A percentile compares a stretch with the other conserved stretches of the same genome.
Conservation (phyloP, 2,113 vertebrate genomes). For the Naja naja region DNA sequence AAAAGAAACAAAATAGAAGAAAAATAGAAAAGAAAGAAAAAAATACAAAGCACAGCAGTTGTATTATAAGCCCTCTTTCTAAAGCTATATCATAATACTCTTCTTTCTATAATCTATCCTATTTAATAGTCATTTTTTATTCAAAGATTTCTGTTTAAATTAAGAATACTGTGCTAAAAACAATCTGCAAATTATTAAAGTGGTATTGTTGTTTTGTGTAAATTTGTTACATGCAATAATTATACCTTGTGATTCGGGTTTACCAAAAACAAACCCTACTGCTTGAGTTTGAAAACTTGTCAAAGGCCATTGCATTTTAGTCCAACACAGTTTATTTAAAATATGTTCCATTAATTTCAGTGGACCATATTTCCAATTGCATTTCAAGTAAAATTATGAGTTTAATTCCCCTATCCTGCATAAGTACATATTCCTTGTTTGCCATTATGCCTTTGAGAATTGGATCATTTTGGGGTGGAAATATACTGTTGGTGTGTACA, state of each 20-base stretch:
- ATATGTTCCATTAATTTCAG: background rate
- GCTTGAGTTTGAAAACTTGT: background rate
- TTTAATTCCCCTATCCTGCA: background rate
- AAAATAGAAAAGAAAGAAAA: too few relatives aligned
- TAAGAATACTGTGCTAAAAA: rapidly evolving
- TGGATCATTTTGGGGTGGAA: background rate
- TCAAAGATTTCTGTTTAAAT: background rate
- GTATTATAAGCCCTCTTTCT: too few relatives aligned
- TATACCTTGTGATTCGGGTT: background rate
- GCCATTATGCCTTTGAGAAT: background rate
- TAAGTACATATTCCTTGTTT: background rate
- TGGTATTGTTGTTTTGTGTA: background rate
- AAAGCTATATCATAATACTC: too few relatives aligned
- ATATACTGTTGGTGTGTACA: background rate
- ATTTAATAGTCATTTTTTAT: too few relatives aligned
- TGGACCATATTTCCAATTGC: background rate
- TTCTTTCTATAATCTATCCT: too few relatives aligned
- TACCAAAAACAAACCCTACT: background rate
- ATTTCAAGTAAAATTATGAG: background rate
- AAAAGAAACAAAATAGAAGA: too few relatives aligned
- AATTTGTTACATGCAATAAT: background rate
- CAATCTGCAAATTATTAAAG: slow-evolving; percentile 4
- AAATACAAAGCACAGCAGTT: too few relatives aligned
- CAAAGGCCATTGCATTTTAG: background rate
- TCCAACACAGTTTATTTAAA: background rate